Evolutionary conservation across 1,140 invertebrate genomes (phyloP).

Genomic region (Euura saliciscinereae): DNA sequence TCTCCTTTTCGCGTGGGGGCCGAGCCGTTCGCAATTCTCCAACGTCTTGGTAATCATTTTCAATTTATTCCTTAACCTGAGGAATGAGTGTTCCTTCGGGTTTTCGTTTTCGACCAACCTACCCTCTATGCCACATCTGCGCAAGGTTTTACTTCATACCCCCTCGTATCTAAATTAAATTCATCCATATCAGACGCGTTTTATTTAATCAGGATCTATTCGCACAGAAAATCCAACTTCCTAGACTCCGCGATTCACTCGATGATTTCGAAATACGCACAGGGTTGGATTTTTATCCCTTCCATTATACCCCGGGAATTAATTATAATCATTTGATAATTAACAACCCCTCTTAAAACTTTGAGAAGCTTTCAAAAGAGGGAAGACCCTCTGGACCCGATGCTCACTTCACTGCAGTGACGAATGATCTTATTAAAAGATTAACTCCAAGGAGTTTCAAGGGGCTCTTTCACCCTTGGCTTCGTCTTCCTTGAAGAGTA

Average conservation of each 20-base stretch:
- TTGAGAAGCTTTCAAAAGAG: constrained; percentile 7
- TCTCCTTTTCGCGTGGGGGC: neutral
- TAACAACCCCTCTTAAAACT: constrained; percentile 26
- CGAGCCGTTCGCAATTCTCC: constrained; percentile 34
- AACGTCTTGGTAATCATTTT: constrained; percentile 48
- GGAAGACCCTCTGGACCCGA: neutral
- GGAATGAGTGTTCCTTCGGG: constrained; percentile 23
- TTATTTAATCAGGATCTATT: constrained; percentile 51
- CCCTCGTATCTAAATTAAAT: constrained; percentile 50
- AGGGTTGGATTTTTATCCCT: neutral
- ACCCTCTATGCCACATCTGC: constrained; percentile 25
- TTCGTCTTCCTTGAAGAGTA: no score
- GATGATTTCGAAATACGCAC: constrained; percentile 29
- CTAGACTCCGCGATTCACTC: no score
- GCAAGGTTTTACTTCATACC: constrained; percentile 16
- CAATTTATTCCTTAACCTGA: constrained; percentile 45
- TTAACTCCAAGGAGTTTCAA: neutral
- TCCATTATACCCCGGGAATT: no score
- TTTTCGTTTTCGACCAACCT: constrained; percentile 16
- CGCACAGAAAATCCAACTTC: constrained; percentile 11
- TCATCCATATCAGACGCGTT: constrained; percentile 54
- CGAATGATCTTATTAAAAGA: constrained; percentile 4
- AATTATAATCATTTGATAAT: no score
- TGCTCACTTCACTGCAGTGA: neutral
- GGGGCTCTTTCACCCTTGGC: no score